A percentile compares a stretch with the other conserved stretches of the same genome.
Conservation (phyloP, 2,113 vertebrate genomes). For the Eidolon helvum region DNA sequence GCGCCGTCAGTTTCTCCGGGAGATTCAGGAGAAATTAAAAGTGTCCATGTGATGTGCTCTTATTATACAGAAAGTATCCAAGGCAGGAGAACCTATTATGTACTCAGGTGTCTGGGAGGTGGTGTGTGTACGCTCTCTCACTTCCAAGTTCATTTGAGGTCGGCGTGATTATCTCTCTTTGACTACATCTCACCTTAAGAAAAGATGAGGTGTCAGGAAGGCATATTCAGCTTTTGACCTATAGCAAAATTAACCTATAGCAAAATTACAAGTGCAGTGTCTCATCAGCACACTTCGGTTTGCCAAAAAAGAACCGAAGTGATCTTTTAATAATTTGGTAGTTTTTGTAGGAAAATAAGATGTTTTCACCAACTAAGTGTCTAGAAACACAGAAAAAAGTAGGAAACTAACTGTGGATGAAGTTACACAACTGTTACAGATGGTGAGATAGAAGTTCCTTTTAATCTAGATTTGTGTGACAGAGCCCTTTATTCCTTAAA, state of each 20-base stretch:
- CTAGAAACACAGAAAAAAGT: not conserved
- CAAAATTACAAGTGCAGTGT: not conserved
- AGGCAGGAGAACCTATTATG: not conserved
- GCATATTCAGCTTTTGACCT: not conserved
- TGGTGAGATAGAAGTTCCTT: not conserved
- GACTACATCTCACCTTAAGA: not conserved
- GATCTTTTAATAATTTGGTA: not conserved
- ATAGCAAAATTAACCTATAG: not conserved
- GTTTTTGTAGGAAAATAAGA: not conserved
- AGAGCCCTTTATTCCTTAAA: not conserved
- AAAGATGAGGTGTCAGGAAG: not conserved
- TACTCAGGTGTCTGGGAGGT: not conserved
- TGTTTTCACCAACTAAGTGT: not conserved
- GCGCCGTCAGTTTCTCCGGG: not conserved
- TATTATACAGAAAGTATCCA: not conserved
- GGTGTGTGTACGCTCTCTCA: not conserved
- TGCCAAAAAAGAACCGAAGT: not conserved
- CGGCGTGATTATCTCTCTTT: not conserved
- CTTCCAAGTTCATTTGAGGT: not conserved
- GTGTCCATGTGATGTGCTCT: not conserved
- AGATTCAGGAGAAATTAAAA: not conserved
- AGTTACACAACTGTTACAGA: not conserved
- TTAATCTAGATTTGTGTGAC: conserved; percentile 46
- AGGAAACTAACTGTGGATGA: not conserved
- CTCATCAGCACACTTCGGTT: too few relatives aligned